These are phyloP conservation scores for Ophthalmolycus amberensis DNA, from an alignment of 2,113 vertebrate genomes.

Conservation along the genomic window DNA sequence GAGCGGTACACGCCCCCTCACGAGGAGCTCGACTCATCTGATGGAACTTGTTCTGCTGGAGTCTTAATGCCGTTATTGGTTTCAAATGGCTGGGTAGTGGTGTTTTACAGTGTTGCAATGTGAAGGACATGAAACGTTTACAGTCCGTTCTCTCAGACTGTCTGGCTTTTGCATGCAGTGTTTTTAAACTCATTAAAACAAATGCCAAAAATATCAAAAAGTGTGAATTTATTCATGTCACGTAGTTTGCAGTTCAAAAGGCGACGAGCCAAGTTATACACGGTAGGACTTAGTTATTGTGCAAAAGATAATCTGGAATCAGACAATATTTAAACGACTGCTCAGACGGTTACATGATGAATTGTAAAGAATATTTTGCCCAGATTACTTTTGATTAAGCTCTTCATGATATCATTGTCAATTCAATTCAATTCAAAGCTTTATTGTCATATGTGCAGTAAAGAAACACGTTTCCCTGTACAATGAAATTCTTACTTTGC, in stretches of 20 bases:
- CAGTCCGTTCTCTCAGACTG: conserved; percentile 66
- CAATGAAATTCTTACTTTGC: too few relatives aligned
- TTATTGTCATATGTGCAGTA: too few relatives aligned
- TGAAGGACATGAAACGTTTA: conserved; percentile 41
- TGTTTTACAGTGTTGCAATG: conserved; percentile 53
- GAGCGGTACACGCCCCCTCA: conserved; percentile 23
- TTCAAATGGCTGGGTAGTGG: conserved; percentile 25
- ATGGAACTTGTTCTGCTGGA: conserved; percentile 25
- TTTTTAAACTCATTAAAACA: conserved; percentile 80
- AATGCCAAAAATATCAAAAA: conserved; percentile 54
- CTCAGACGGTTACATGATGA: neutral
- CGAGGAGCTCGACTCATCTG: conserved; percentile 32
- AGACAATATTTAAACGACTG: neutral
- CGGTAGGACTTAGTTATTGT: neutral
- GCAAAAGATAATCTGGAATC: neutral
- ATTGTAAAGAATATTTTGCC: neutral
- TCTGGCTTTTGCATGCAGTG: conserved; percentile 79
- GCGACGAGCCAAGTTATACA: neutral
- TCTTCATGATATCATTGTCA: neutral
- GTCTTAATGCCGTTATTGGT: conserved; percentile 31
- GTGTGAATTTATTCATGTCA: conserved; percentile 31
- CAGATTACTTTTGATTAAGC: neutral
- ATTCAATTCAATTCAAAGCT: too few relatives aligned
- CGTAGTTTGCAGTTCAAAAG: neutral
- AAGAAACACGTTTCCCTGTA: too few relatives aligned